phyloP scores from a whole-genome alignment of 2,888 invertebrate genomes.

The Caenorhabditis becei region DNA sequence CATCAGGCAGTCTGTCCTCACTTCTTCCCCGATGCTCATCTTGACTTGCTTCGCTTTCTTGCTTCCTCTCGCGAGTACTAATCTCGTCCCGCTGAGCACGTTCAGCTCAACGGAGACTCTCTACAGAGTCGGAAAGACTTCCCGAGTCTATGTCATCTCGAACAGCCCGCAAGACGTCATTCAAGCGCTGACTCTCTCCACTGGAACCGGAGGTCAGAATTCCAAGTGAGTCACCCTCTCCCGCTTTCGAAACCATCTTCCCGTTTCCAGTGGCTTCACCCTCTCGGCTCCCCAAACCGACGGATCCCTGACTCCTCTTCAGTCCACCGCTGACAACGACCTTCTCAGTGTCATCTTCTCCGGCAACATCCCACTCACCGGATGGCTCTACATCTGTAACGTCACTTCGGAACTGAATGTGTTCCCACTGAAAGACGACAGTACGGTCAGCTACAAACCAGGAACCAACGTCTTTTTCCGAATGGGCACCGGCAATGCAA shows the following conservation, averaged over 20 bases:
- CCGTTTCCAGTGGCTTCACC: conserved; percentile 32
- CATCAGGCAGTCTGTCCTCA: conserved; percentile 22
- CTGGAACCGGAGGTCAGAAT: conserved; percentile 13
- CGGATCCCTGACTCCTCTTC: conserved; percentile 31
- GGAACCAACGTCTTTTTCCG: conserved; percentile 43
- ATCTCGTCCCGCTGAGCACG: conserved; percentile 12
- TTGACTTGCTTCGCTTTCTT: conserved; percentile 15
- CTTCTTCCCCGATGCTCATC: conserved; percentile 8
- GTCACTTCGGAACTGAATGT: conserved; percentile 34
- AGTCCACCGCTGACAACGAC: conserved; percentile 28
- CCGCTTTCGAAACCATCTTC: neutral
- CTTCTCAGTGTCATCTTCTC: conserved; percentile 5
- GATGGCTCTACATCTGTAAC: conserved; percentile 27
- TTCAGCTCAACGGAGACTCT: neutral
- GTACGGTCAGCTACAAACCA: conserved; percentile 29
- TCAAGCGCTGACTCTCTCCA: conserved; percentile 8
- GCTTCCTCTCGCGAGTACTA: neutral
- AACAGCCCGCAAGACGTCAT: conserved; percentile 28
- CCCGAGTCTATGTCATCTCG: conserved; percentile 25
- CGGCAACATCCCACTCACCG: conserved; percentile 9
- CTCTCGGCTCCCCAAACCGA: conserved; percentile 28
- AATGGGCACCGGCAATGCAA: conserved; percentile 8
- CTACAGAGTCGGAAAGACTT: conserved; percentile 21
- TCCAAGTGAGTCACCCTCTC: conserved; percentile 19
- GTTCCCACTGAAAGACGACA: conserved; percentile 33